phyloP scores from a whole-genome alignment of 2,888 invertebrate species.

The Eilema griseolum region DNA sequence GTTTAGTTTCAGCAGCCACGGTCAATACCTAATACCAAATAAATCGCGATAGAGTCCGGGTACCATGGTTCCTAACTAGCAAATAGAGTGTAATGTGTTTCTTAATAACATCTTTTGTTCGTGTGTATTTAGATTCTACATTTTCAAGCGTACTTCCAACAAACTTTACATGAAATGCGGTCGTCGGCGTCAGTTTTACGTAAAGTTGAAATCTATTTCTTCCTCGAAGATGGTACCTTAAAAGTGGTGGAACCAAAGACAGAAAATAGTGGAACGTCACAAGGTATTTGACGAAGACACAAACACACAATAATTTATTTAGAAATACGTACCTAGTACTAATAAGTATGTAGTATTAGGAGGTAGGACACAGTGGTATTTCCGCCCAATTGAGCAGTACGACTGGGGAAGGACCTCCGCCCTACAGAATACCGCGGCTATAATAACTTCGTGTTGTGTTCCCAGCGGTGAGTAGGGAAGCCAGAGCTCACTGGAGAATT shows the following conservation, averaged over 20 bases:
- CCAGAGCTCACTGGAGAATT: no score
- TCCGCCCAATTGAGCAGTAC: no score
- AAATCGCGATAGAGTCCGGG: no score
- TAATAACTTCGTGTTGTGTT: no score
- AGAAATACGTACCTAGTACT: background rate
- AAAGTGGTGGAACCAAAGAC: conserved; percentile 94
- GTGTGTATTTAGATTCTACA: conserved; percentile 87
- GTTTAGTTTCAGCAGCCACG: no score
- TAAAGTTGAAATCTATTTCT: conserved; percentile 94
- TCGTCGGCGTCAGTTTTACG: conserved; percentile 90
- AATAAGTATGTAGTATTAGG: background rate
- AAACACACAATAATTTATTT: background rate
- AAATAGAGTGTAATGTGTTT: no score
- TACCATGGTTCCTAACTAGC: no score
- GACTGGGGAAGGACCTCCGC: no score
- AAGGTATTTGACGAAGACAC: conserved; percentile 86
- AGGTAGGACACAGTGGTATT: no score
- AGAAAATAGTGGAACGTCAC: conserved; percentile 94
- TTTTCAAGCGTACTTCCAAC: conserved; percentile 93
- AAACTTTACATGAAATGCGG: conserved; percentile 92
- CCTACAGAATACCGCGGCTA: no score
- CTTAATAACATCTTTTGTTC: background rate
- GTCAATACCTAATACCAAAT: no score
- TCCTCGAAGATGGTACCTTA: conserved; percentile 96
- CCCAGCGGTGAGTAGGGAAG: no score